These are phyloP conservation scores for Macrobrachium rosenbergii DNA, from an alignment of 1,140 invertebrate species.

Conservation along the genomic window DNA sequence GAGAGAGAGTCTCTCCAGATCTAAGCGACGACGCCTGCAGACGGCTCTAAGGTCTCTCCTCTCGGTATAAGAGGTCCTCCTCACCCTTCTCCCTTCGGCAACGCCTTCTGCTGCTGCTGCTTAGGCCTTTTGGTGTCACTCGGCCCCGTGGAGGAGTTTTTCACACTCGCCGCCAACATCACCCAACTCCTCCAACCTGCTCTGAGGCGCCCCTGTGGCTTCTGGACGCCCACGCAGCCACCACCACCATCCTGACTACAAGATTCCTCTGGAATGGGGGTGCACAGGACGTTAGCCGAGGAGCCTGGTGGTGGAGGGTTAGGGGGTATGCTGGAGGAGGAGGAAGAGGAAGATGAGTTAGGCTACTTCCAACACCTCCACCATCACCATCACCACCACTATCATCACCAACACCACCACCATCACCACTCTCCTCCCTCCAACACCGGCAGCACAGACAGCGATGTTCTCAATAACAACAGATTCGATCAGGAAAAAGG, in stretches of 20 bases:
- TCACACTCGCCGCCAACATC: conserved; percentile 13
- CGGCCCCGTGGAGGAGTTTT: conserved; percentile 13
- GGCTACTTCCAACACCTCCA: background rate
- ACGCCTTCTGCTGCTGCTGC: background rate
- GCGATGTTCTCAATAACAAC: conserved; percentile 50
- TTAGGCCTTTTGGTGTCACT: background rate
- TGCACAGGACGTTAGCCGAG: conserved; percentile 47
- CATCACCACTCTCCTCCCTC: conserved; percentile 26
- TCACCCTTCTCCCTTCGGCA: background rate
- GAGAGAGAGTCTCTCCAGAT: background rate
- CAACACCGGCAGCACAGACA: conserved; percentile 36
- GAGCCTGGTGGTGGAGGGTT: conserved; percentile 46
- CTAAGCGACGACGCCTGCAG: conserved; percentile 18
- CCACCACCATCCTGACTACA: conserved; percentile 49
- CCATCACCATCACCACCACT: background rate
- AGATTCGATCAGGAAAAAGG: conserved; percentile 42
- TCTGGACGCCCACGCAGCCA: background rate
- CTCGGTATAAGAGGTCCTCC: background rate
- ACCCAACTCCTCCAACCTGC: conserved; percentile 20
- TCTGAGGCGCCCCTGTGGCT: background rate
- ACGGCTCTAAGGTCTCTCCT: no score
- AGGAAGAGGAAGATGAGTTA: conserved; percentile 38
- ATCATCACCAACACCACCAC: conserved; percentile 26
- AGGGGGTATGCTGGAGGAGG: conserved; percentile 46
- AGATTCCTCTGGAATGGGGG: conserved; percentile 40